Base-by-base conservation (phyloP, 2,113 vertebrate species). In the Andinoacara biseriatus region DNA sequence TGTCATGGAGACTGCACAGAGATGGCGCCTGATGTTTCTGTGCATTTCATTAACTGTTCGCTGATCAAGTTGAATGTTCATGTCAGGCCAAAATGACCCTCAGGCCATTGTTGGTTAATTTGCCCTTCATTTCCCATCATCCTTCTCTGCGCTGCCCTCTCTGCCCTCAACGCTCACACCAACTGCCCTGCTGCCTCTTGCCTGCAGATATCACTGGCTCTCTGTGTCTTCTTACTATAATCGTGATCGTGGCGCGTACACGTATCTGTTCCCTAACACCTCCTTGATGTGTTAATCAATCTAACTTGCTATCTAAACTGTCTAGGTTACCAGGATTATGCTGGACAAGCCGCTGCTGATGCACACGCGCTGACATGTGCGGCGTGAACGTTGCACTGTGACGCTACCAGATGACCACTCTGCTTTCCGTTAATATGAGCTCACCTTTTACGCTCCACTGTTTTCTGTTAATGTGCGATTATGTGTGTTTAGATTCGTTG, bases 401-500 rank as follows among this genome's bases (percentile, higher is more conserved):
- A 69, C 18, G 22, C 29, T 49, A 24, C 63, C 0, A 49, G 15
- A 49, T 69, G 63, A 24, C 46, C 63, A 7, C 10, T 69, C 40
- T 65, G 69, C 63, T 83, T 67, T 43, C 65, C 75, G 61, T 59
- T 77, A 58, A 78, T 29, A 26, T 58, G 57, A 89, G 78, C 87
- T 84, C 83, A 82, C 75, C 59, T 80, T 40, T 74, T 56, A 43
- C 58, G 24, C 82, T 90, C 76, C 60, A 62, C 22, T n/a, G 76
- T 46, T 76, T 74, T 40, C 46, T 69, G 40, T 69, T 86, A 54
- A 87, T 65, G 59, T 81, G 76, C 74, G 15, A 81, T 58, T 76
- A 3, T 88, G 59, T 87, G 54, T 81, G 80, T 89, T 88, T 92
- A 96, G 95, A 96, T 96, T 80, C 95, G 95, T 86, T 96, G 95